These are phyloP conservation scores for Scaptomyza graminum DNA, from an alignment of 1,140 invertebrate species.

Conservation along the genomic window DNA sequence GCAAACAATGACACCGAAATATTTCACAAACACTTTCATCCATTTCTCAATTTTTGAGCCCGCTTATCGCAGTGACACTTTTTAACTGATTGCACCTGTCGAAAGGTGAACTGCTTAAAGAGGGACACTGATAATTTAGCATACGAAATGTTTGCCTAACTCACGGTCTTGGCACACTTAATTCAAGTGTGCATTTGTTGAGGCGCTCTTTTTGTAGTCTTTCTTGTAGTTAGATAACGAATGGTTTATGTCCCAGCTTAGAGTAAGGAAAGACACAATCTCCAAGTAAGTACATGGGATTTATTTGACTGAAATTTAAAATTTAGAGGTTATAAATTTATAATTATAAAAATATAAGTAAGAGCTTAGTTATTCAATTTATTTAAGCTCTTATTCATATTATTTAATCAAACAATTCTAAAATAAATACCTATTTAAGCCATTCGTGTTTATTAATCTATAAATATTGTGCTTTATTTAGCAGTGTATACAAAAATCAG, in stretches of 20 bases:
- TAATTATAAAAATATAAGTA: no score
- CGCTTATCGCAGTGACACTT: slow-evolving; percentile 65
- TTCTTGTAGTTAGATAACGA: background rate
- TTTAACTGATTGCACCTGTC: slow-evolving; percentile 52
- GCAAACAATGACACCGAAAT: slow-evolving; percentile 79
- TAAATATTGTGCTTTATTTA: background rate
- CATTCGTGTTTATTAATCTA: no score
- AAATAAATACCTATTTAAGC: no score
- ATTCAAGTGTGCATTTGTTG: slow-evolving; percentile 32
- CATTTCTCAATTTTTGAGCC: slow-evolving; percentile 45
- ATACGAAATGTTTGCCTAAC: slow-evolving; percentile 60
- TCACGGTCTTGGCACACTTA: slow-evolving; percentile 30
- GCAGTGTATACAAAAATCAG: background rate
- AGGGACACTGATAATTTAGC: slow-evolving; percentile 45
- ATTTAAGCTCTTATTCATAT: no score
- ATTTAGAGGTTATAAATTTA: no score
- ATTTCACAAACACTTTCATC: slow-evolving; percentile 27
- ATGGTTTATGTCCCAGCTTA: no score
- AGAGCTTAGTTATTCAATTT: no score
- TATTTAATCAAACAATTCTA: no score
- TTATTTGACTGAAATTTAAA: no score
- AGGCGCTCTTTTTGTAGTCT: background rate
- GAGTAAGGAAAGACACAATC: no score
- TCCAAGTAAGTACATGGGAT: no score
- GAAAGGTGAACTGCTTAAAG: slow-evolving; percentile 43